Base-by-base conservation (phyloP, 2,888 invertebrate genomes). In the Megalurothrips usitatus region DNA sequence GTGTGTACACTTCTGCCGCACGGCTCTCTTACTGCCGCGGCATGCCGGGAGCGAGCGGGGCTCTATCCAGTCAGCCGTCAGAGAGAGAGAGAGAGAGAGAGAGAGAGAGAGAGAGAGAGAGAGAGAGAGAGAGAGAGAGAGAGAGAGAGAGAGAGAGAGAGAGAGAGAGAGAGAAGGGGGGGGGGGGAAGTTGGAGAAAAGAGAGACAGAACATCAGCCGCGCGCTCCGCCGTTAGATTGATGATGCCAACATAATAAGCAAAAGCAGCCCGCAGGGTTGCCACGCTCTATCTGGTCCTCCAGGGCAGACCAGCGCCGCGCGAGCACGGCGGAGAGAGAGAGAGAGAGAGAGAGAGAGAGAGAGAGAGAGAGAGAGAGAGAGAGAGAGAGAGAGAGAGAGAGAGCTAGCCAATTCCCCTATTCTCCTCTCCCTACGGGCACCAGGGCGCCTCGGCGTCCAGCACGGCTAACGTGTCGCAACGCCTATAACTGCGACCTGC, bases 231-330 rank as follows among this genome's bases (percentile, higher is more conserved):
- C 14, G 58, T n/a, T 58, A 58, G 58, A 58, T 58, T 58, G 58
- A 58, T 58, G 58, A 58, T 58, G 19, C n/a, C 58, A 58, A 58
- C 58, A 58, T 58, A 58, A 58, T 58, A 58, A 58, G 58, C 58
- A 58, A 52, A 17, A 58, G 58, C 58, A 58, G 58, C 58, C n/a
- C 58, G 17, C 58, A 58, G 58, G 58, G 58, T n/a, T n/a, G 19
- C 19, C 52, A 19, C 10, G 14, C 52, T 19, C 14, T n/a, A n/a
- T n/a, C 58, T 58, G 58, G 19, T n/a, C 19, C 19, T 4, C 58
- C 19, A 17, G 14, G 19, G 12, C 14, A 14, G 58, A 10, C 19
- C 58, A 17, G n/a, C 19, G 4, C 19, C 17, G 17, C 11, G 17
- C 6, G 58, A 8, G 17, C 12, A 17, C 2, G 52, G 8, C 14